Evolutionary conservation across 2,797 vertebrate species (phyloP), one percentile per base, ranked within the genome.

Genomic region (Acipenser oxyrinchus): DNA sequence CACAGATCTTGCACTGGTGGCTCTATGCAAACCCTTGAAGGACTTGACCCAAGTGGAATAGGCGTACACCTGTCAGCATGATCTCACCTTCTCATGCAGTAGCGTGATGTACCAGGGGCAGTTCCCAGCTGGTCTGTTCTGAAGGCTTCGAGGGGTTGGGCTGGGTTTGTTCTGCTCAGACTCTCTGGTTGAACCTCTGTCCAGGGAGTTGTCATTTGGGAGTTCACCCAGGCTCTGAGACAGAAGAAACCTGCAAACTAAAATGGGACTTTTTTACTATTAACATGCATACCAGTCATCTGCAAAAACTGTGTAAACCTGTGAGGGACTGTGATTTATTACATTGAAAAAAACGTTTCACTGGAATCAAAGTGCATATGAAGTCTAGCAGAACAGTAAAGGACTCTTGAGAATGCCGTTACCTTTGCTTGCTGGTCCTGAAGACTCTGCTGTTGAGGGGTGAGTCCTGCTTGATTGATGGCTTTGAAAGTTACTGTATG

Each of bases 21-120:
- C 12, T 9, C 12, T 53, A 9, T 53, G 4, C 9, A 53, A 53
- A 12, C 8, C 51, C 6, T 9, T 12, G 13, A 58, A n/a, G 13
- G 9, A 58, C 10, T 6, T 58, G 10, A 37, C 23, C 15, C 15
- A 18, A 18, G 15, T 37, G 2, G 2, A 37, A 37, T 4, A 37
- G 23, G 23, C 4, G 23, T 37, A 37, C 23, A 37, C 23, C 23
- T 37, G 23, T 37, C 23, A 37, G 23, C 2, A 2, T 37, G 1
- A 37, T 58, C 9, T 62, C 48, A 62, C 60, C 60, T 62, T 62
- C 48, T 62, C 60, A 8, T 62, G 60, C 11, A 62, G 18, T 8
- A 62, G 11, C 3, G 60, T 9, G 11, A 62, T 7, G 18, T 62
- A 62, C 60, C 18, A 62, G 4, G 18, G 60, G 8, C 7, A 8